phyloP scores from a whole-genome alignment of 2,113 vertebrate species.

The Drymodes brunneopygia region DNA sequence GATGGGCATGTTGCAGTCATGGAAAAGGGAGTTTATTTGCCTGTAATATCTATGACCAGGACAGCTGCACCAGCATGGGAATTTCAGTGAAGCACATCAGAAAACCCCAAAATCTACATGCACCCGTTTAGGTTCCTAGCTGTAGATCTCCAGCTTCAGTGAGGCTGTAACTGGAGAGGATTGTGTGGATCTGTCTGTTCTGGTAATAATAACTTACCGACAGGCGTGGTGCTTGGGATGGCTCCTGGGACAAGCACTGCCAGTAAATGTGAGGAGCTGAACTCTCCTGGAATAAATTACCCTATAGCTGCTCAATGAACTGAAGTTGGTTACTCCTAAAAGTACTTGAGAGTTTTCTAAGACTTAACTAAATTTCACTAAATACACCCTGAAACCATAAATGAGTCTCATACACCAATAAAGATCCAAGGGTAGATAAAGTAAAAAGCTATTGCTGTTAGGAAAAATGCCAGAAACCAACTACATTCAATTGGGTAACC shows the following conservation, averaged over 20 bases:
- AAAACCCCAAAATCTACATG: background rate
- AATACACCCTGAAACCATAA: background rate
- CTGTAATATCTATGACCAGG: background rate
- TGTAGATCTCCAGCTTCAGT: background rate
- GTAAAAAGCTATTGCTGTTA: background rate
- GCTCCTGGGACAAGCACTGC: background rate
- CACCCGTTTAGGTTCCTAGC: background rate
- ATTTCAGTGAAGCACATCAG: background rate
- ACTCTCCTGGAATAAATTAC: background rate
- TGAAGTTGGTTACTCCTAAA: background rate
- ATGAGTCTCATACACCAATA: background rate
- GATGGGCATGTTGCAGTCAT: background rate
- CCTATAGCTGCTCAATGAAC: background rate
- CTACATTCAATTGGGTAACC: conserved; percentile 22
- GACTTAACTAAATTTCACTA: conserved; percentile 12
- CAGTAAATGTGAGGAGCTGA: background rate
- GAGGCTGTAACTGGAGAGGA: background rate
- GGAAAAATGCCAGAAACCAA: background rate
- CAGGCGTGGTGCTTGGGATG: background rate
- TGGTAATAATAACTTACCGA: background rate
- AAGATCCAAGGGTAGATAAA: background rate
- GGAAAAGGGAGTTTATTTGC: background rate
- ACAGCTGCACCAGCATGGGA: background rate
- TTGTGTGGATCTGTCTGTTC: background rate
- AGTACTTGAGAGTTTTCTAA: background rate